Percentiles rank a stretch among this genome's conserved stretches.
Evolutionary conservation across 2,888 invertebrate species (phyloP).

Genomic region (Nemotelus nigrinus): DNA sequence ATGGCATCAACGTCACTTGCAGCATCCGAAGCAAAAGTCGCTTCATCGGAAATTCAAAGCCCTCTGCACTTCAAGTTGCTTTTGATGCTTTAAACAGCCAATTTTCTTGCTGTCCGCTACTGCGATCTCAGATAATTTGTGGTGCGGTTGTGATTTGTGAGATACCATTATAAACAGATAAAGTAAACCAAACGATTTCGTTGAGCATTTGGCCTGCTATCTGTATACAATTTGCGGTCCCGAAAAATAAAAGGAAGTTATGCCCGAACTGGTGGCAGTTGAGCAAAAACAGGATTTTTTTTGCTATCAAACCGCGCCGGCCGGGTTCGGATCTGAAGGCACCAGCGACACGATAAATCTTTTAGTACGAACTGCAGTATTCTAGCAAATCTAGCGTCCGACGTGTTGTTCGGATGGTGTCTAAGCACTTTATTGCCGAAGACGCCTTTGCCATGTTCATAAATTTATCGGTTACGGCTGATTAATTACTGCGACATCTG

Average conservation of each 20-base stretch:
- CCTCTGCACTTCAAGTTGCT: neutral
- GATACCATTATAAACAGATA: neutral
- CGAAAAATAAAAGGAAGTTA: neutral
- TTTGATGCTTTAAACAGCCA: neutral
- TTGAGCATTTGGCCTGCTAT: conserved; percentile 3
- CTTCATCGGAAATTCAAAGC: conserved; percentile 7
- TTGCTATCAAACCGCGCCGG: neutral
- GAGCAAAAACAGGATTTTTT: neutral
- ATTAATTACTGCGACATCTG: conserved; percentile 44
- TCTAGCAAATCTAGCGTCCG: neutral
- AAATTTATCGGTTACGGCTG: conserved; percentile 42
- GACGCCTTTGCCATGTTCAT: conserved; percentile 44
- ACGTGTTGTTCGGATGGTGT: conserved; percentile 26
- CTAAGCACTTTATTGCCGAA: conserved; percentile 35
- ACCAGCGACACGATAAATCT: conserved; percentile 32
- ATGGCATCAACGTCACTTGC: conserved; percentile 19
- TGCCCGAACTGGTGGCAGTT: neutral
- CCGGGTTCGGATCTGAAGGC: neutral
- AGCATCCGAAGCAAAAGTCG: conserved; percentile 1
- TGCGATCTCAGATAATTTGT: conserved; percentile 34
- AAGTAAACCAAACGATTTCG: conserved; percentile 1
- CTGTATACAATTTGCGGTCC: neutral
- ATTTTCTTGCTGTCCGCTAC: neutral
- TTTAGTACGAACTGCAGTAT: conserved; percentile 30
- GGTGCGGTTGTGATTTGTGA: conserved; percentile 14